These are phyloP conservation scores for Arctopsyche grandis DNA, from an alignment of 1,140 invertebrate genomes.

Conservation along the genomic window DNA sequence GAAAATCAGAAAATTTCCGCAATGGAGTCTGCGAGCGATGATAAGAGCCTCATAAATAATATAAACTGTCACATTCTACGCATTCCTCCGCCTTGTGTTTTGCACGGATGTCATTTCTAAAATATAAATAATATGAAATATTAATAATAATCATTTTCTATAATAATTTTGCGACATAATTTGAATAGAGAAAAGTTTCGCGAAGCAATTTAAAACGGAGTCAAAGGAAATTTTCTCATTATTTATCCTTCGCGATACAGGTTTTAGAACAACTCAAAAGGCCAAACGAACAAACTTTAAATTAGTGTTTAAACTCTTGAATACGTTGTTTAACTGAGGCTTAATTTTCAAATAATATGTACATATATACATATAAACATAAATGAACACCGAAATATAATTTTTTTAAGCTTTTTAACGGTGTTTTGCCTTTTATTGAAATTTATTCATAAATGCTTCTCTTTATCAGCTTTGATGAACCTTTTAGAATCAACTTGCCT, in stretches of 20 bases:
- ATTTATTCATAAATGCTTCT: no score
- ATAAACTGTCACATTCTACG: conserved; percentile 8
- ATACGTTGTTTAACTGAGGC: no score
- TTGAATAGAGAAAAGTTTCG: background rate
- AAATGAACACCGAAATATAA: no score
- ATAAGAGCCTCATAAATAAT: conserved; percentile 29
- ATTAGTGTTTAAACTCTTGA: background rate
- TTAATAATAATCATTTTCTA: background rate
- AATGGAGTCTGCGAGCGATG: conserved; percentile 6
- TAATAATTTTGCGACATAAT: background rate
- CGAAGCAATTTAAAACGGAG: conserved; percentile 5
- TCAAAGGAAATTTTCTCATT: conserved; percentile 1
- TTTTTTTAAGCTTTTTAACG: no score
- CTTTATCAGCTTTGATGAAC: no score
- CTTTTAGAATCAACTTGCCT: no score
- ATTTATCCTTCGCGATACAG: background rate
- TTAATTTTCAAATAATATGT: no score
- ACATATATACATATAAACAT: no score
- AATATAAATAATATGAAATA: background rate
- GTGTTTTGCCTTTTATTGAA: no score
- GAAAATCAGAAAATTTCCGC: conserved; percentile 16
- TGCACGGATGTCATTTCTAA: background rate
- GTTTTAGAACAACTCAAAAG: background rate
- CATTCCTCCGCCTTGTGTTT: background rate
- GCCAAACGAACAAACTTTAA: conserved; percentile 14